These are phyloP conservation scores for Cataglyphis altisquamis DNA, from an alignment of 2,888 invertebrate species.

Conservation along the genomic window DNA sequence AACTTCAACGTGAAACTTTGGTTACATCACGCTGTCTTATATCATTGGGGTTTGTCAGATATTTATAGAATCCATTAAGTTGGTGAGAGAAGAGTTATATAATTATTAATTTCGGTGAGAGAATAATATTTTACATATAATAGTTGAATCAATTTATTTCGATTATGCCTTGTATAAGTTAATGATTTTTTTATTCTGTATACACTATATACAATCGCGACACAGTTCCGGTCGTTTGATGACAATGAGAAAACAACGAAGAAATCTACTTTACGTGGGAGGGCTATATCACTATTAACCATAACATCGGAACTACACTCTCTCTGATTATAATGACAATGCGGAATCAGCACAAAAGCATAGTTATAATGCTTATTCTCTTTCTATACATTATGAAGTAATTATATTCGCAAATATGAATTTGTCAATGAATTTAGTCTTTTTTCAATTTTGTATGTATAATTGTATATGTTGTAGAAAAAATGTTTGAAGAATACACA, in stretches of 20 bases:
- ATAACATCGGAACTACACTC: not conserved
- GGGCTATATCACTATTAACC: conserved; percentile 9
- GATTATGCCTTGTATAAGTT: not conserved
- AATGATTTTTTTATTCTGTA: not conserved
- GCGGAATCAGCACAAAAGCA: not conserved
- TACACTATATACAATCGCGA: conserved; percentile 11
- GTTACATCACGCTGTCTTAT: conserved; percentile 26
- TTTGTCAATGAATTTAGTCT: not conserved
- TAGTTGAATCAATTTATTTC: not conserved
- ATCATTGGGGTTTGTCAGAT: conserved; percentile 23
- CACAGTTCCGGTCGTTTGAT: conserved; percentile 46
- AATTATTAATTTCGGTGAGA: not conserved
- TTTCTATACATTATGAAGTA: not conserved
- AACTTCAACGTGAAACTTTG: not conserved
- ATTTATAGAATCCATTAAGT: conserved; percentile 41
- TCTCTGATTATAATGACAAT: conserved; percentile 12
- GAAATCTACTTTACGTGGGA: conserved; percentile 55
- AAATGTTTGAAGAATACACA: not conserved
- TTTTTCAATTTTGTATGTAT: not conserved
- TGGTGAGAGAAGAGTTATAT: not conserved
- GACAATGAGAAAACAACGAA: conserved; percentile 72
- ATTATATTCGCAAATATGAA: not conserved
- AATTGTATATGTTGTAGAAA: not conserved
- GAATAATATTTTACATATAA: not conserved
- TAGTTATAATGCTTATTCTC: not conserved